Conservation (phyloP, 1,140 invertebrate species). For the Macrobrachium rosenbergii region DNA sequence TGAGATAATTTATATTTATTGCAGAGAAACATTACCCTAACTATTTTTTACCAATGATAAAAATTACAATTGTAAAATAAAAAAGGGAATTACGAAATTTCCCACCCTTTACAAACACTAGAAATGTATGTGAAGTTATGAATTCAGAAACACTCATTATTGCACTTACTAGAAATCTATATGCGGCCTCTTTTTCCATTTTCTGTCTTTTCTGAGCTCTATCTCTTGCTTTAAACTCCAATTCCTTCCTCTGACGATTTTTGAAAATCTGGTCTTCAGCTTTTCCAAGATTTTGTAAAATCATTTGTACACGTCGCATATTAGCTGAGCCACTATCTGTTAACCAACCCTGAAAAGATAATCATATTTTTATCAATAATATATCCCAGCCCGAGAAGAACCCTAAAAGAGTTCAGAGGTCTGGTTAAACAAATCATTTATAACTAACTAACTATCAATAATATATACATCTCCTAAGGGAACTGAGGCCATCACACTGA, state of each 20-base stretch:
- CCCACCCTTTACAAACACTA: neutral
- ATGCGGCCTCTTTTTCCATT: conserved; percentile 68
- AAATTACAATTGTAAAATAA: no score
- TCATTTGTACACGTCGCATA: conserved; percentile 92
- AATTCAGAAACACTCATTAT: neutral
- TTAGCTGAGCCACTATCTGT: conserved; percentile 96
- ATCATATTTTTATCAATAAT: neutral
- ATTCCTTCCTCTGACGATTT: conserved; percentile 87
- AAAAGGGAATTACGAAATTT: no score
- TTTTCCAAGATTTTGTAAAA: conserved; percentile 92
- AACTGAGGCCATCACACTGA: no score
- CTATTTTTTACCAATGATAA: no score
- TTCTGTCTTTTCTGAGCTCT: conserved; percentile 76
- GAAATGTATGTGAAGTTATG: neutral
- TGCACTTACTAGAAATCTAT: conserved; percentile 46
- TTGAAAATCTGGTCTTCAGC: conserved; percentile 99
- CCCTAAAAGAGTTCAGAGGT: no score
- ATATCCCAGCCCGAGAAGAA: no score
- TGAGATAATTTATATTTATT: no score
- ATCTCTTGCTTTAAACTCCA: conserved; percentile 83
- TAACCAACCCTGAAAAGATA: conserved; percentile 84
- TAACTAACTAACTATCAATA: neutral
- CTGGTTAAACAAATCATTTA: no score
- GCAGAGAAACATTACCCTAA: no score
- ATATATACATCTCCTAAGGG: neutral